Percentiles rank a stretch among this genome's conserved stretches.
Conservation (phyloP, 2,888 invertebrate species). For the Acleris holmiana region DNA sequence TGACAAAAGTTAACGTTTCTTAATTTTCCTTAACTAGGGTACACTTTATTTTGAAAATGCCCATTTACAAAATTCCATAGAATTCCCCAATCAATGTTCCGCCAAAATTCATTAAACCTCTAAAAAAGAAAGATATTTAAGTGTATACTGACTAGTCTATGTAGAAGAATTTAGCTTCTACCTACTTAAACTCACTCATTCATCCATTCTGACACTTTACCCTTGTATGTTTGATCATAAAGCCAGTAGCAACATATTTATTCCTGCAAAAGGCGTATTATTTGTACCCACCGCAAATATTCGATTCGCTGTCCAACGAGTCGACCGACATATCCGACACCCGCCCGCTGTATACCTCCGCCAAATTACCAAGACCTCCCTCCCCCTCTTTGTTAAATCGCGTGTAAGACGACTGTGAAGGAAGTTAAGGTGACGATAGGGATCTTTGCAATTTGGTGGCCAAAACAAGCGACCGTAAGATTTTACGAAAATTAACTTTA, state of each 20-base stretch:
- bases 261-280: constrained; percentile 69
- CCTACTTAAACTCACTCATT: too few relatives aligned
- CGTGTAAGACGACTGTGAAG: constrained; percentile 38
- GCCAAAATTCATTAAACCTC: too few relatives aligned
- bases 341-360: constrained; percentile 51
- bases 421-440: constrained; percentile 41
- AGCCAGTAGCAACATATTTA: constrained; percentile 69
- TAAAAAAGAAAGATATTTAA: too few relatives aligned
- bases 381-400: constrained; percentile 41
- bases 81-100: too few relatives aligned
- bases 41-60: too few relatives aligned
- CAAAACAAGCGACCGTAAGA: constrained; percentile 68
- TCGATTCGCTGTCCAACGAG: constrained; percentile 53
- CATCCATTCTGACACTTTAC: background rate
- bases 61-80: too few relatives aligned
- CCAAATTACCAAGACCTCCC: constrained; percentile 56
- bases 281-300: constrained; percentile 56
- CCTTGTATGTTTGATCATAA: constrained; percentile 51
- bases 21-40: too few relatives aligned
- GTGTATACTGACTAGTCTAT: too few relatives aligned
- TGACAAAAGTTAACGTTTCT: too few relatives aligned
- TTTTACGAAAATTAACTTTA: constrained; percentile 82
- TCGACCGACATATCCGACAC: constrained; percentile 50
- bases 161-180: too few relatives aligned
- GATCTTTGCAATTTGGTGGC: constrained; percentile 49